phyloP scores from a whole-genome alignment of 2,797 vertebrate species.

The Oceanodroma leucorhoa region DNA sequence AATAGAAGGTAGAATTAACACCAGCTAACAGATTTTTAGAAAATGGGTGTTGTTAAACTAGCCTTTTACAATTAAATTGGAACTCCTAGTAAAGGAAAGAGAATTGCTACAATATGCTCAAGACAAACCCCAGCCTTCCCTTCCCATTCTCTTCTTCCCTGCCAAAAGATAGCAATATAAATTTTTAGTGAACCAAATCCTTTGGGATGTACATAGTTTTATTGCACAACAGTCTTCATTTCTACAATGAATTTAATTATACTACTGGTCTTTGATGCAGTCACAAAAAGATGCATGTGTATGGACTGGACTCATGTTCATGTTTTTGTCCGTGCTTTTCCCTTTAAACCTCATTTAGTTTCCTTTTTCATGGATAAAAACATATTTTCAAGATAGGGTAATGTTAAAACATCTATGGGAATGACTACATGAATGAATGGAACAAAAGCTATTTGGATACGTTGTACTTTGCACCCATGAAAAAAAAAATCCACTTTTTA shows the following conservation, averaged over 20 bases:
- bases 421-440: neutral
- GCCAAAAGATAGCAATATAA: neutral
- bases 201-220: neutral
- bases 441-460: neutral
- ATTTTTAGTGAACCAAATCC: neutral
- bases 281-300: neutral
- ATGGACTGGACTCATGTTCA: neutral
- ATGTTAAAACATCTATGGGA: neutral
- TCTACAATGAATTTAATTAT: neutral
- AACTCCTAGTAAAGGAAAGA: neutral
- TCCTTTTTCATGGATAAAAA: neutral
- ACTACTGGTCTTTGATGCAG: neutral
- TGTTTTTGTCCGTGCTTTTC: neutral
- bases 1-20: constrained; percentile 15
- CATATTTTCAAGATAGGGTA: neutral
- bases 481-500: neutral
- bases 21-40: neutral
- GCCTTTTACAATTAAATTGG: neutral
- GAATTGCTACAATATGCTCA: neutral
- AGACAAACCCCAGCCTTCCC: neutral
- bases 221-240: neutral
- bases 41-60: neutral
- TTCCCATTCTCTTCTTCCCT: neutral
- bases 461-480: rapidly evolving
- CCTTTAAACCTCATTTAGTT: neutral